These are phyloP conservation scores for Selenia dentaria DNA, from an alignment of 2,888 invertebrate genomes.

Conservation along the genomic window DNA sequence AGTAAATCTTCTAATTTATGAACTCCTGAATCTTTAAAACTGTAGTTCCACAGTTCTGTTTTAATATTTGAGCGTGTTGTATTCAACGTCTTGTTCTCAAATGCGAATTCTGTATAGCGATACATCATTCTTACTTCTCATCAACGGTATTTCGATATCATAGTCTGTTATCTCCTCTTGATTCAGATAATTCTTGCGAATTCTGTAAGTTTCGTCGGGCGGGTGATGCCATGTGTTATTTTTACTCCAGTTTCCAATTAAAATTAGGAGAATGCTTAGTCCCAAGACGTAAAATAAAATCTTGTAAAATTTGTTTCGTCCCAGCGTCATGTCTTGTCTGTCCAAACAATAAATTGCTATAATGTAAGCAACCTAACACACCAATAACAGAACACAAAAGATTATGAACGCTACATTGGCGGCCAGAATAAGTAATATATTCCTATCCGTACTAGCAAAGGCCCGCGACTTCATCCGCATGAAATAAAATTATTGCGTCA, in stretches of 20 bases:
- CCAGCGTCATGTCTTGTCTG: background rate
- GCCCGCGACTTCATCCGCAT: no score
- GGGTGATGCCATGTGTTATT: no score
- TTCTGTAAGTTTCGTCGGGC: background rate
- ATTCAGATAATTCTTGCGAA: background rate
- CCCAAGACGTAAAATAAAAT: background rate
- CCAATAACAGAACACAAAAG: no score
- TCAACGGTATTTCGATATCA: background rate
- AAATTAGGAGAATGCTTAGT: background rate
- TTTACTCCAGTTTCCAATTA: background rate
- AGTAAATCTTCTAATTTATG: slow-evolving; percentile 87
- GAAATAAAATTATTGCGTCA: no score
- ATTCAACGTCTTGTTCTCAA: slow-evolving; percentile 39
- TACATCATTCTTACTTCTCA: no score
- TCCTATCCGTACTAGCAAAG: no score
- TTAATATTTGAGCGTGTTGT: slow-evolving; percentile 64
- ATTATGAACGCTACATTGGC: no score
- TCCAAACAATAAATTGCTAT: no score
- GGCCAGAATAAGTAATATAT: no score
- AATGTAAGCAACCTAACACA: no score
- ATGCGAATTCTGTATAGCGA: no score
- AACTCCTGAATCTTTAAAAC: slow-evolving; percentile 62
- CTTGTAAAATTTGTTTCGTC: background rate
- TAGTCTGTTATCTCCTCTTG: background rate
- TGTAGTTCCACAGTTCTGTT: slow-evolving; percentile 65